Evolutionary conservation across 2,888 invertebrate species (phyloP), one percentile per base, ranked within the genome.

Genomic region (Drepana falcataria): DNA sequence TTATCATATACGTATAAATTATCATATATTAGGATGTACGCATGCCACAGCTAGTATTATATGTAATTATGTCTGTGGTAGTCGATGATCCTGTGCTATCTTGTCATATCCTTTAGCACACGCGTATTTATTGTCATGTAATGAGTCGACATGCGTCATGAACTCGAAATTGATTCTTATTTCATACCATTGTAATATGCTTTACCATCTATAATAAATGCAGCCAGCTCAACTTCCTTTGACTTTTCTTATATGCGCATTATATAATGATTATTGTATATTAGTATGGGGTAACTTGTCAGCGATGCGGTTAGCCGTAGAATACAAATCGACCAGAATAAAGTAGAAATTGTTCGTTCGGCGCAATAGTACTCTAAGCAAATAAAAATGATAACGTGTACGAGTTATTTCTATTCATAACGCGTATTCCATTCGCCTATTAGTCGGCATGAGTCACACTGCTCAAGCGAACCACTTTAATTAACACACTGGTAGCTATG

Each of bases 261-360:
- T 73, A 75, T 75, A 74, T 69, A 75, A 72, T 74, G 69, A 59
- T 69, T 70, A 68, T 70, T 74, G 69, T 77, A 69, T 69, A 75
- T 77, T 75, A 79, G 68, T 71, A 64, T 21, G 21, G 21, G 66
- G 65, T 73, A 67, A 63, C 55, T 65, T 62, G 64, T 61, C 66
- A 68, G 63, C 71, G 61, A 60, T 59, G 57, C 66, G 68, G 64
- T 68, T 67, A 64, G 66, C 58, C 68, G 63, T 69, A 60, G 87
- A 83, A 89, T 87, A 86, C 83, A 81, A 87, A 89, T 89, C 84
- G 87, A 79, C 85, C 87, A 83, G 81, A 84, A 85, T 77, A 70
- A 81, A 81, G 76, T 75, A 85, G 85, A 83, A 87, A 87, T 88
- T 88, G 21, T 86, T 85, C 85, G 44, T 9, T 71, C 72, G 64